Evolutionary conservation across 92 coral and sea anemone genomes (phyloP).

Genomic region (Porites divaricata): DNA sequence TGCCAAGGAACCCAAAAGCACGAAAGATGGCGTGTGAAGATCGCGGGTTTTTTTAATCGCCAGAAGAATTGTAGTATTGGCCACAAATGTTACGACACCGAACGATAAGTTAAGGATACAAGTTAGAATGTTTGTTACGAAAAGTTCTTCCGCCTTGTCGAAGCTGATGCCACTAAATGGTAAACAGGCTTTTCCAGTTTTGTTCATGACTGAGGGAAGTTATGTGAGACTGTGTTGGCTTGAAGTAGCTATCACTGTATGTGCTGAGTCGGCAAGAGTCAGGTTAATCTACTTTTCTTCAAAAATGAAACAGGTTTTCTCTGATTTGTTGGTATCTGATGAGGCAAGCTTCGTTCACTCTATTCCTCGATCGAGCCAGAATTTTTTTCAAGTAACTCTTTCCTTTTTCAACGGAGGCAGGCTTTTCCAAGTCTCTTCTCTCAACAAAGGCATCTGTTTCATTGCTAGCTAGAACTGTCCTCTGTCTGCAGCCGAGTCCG

Average conservation of each 20-base stretch:
- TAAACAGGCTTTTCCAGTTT: no score
- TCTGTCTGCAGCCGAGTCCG: no score
- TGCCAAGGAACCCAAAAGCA: not conserved
- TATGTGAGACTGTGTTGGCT: no score
- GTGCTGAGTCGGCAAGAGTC: not conserved
- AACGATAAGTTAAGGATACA: conserved; percentile 23
- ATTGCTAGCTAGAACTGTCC: no score
- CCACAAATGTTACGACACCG: conserved; percentile 3
- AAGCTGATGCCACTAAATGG: not conserved
- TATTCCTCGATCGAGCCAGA: no score
- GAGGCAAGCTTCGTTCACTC: no score
- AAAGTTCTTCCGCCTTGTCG: not conserved
- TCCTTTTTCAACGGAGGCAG: no score
- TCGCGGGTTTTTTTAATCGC: not conserved
- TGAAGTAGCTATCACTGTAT: no score
- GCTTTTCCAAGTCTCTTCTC: no score
- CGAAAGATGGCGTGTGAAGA: conserved; percentile 27
- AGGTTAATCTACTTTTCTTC: not conserved
- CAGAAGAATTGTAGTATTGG: conserved; percentile 7
- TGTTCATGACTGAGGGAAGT: no score
- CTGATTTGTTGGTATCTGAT: not conserved
- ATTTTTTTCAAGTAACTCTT: no score
- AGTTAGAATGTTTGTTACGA: not conserved
- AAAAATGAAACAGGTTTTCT: not conserved
- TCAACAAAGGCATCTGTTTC: no score